These are phyloP conservation scores for Willisornis vidua DNA, from an alignment of 2,113 vertebrate species.

Conservation along the genomic window DNA sequence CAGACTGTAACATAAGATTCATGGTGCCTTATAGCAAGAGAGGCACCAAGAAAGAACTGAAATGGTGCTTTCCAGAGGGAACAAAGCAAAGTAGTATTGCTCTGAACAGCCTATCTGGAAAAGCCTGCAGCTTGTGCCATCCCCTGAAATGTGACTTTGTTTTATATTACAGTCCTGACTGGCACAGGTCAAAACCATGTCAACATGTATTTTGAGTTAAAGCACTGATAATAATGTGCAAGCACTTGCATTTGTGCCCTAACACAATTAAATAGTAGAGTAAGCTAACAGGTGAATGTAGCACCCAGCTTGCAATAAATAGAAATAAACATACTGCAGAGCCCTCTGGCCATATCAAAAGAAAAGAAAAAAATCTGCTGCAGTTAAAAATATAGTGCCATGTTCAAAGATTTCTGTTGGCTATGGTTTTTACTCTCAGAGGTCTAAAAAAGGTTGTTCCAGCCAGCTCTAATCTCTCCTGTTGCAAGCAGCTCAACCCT, in stretches of 20 bases:
- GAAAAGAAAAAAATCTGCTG: not conserved
- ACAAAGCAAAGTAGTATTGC: not conserved
- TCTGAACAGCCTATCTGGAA: not conserved
- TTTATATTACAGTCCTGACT: not conserved
- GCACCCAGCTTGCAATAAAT: not conserved
- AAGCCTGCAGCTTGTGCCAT: not conserved
- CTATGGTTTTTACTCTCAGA: not conserved
- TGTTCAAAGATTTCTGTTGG: not conserved
- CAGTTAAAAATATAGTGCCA: not conserved
- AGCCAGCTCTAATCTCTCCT: not conserved
- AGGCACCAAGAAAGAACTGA: not conserved
- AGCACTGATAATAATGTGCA: not conserved
- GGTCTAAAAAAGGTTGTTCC: not conserved
- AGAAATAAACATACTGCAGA: not conserved
- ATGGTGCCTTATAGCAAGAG: not conserved
- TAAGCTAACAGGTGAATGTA: not conserved
- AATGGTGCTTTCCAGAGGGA: not conserved
- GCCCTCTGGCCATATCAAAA: not conserved
- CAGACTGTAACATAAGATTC: not conserved
- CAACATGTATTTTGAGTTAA: not conserved
- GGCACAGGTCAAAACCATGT: not conserved
- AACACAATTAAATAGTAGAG: not conserved
- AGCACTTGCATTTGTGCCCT: not conserved
- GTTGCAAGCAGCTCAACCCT: not conserved
- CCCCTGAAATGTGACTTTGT: not conserved